Conservation (phyloP, 2,797 vertebrate species). For the Ispidina picta region DNA sequence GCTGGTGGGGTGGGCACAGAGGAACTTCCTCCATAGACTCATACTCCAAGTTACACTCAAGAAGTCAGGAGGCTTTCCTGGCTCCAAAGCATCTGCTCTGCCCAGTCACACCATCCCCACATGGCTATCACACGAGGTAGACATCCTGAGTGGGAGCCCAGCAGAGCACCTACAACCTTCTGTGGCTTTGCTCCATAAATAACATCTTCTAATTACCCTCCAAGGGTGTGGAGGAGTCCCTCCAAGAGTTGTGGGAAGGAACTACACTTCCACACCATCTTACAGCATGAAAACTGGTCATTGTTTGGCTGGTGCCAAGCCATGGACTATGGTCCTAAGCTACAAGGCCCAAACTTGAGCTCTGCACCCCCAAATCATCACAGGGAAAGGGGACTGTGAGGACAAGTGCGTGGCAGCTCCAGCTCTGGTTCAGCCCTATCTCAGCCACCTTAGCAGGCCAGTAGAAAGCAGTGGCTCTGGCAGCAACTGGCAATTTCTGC, state of each 20-base stretch:
- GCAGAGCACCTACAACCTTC: background rate
- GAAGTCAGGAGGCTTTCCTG: background rate
- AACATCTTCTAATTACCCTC: fast-evolving
- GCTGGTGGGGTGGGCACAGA: fast-evolving
- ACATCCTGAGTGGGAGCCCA: background rate
- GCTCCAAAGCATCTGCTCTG: background rate
- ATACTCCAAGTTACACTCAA: background rate
- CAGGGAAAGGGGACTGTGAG: background rate
- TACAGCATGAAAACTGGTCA: background rate
- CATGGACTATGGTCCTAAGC: fast-evolving
- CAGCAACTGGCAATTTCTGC: background rate
- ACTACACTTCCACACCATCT: background rate
- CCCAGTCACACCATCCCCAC: background rate
- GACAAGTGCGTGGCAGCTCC: background rate
- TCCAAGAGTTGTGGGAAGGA: background rate
- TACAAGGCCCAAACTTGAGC: background rate
- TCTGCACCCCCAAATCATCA: background rate
- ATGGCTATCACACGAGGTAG: background rate
- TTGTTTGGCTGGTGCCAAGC: background rate
- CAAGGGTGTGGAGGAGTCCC: fast-evolving
- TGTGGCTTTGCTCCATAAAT: background rate
- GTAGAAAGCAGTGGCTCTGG: background rate
- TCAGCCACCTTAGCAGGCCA: background rate
- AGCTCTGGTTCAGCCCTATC: background rate
- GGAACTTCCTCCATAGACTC: background rate